These are phyloP conservation scores for Tetranychus urticae DNA, from an alignment of 1,140 invertebrate genomes.

Conservation along the genomic window DNA sequence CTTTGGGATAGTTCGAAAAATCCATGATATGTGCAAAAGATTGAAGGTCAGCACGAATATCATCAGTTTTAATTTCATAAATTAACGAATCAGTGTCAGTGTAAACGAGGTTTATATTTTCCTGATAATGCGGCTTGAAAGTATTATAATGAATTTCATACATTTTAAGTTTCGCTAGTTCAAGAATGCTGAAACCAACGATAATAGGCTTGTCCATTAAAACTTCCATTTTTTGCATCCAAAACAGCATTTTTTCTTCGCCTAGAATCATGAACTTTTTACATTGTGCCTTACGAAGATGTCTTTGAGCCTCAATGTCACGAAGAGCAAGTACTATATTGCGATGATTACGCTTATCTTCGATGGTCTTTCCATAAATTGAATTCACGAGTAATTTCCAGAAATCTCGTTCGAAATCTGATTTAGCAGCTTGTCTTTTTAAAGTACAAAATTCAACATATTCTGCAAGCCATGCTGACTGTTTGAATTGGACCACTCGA, in stretches of 20 bases:
- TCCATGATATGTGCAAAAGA: slow-evolving; percentile 1
- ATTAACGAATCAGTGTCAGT: slow-evolving; percentile 24
- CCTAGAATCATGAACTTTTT: no score
- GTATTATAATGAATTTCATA: no score
- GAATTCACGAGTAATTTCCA: slow-evolving; percentile 24
- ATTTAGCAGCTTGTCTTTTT: slow-evolving; percentile 12
- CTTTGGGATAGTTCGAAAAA: neutral
- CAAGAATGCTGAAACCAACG: no score
- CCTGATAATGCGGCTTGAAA: no score
- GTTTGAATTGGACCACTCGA: slow-evolving; percentile 23
- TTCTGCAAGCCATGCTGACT: slow-evolving; percentile 23
- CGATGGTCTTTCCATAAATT: slow-evolving; percentile 26
- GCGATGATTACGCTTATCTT: slow-evolving; percentile 23
- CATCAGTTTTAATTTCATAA: slow-evolving; percentile 19
- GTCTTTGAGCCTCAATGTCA: no score
- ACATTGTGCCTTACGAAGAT: no score
- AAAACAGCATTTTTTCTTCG: no score
- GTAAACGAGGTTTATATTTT: slow-evolving; percentile 7
- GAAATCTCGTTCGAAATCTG: slow-evolving; percentile 17
- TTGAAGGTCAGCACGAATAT: slow-evolving; percentile 22
- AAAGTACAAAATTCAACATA: slow-evolving; percentile 24
- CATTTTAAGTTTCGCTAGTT: no score
- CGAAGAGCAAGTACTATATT: neutral
- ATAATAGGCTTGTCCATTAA: no score
- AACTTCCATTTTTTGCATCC: no score